Evolutionary conservation across 2,113 vertebrate species (phyloP), one percentile per base, ranked within the genome.

Genomic region (Acanthochromis polyacanthus): DNA sequence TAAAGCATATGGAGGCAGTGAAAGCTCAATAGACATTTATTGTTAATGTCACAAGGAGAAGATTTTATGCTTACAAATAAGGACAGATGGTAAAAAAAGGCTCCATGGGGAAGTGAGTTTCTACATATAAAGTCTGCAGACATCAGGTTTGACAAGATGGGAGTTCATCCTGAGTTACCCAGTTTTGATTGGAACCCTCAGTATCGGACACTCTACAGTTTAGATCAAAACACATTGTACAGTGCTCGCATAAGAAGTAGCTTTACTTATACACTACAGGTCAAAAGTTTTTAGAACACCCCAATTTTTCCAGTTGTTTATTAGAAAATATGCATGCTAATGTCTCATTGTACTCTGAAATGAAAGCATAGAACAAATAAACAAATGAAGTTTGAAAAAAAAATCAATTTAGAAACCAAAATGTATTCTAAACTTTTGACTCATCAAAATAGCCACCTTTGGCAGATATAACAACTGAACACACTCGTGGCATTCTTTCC

Each of bases 21-120:
- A 80, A 88, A 71, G 40, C 67, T 80, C 66, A 55, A 45, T 50
- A 62, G 73, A 83, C 69, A 84, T 83, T 87, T 89, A 87, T 80
- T 58, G 77, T 50, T 86, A 66, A 78, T 75, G 78, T 84, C 59
- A 69, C 43, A 28, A 57, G 45, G 15, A 85, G 84, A 83, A 4
- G n/a, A 75, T 75, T 80, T 43, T 32, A 80, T 78, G 64, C 65
- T 70, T 58, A 82, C 55, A 81, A 76, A 78, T 74, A 82, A 69
- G 30, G 32, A 55, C 25, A 55, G 60, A 68, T 78, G 30, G 55
- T 85, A 71, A 86, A 86, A 86, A 48, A 1, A 22, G 15, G 14
- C 25, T 76, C 7, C 38, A 36, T 5, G 3, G 36, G n/a, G 15
- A 61, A 55, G 25, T 3, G 36, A 23, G 25, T 53, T 63, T 77